These are phyloP conservation scores for Cairina moschata DNA, from an alignment of 2,113 vertebrate species.

Conservation along the genomic window DNA sequence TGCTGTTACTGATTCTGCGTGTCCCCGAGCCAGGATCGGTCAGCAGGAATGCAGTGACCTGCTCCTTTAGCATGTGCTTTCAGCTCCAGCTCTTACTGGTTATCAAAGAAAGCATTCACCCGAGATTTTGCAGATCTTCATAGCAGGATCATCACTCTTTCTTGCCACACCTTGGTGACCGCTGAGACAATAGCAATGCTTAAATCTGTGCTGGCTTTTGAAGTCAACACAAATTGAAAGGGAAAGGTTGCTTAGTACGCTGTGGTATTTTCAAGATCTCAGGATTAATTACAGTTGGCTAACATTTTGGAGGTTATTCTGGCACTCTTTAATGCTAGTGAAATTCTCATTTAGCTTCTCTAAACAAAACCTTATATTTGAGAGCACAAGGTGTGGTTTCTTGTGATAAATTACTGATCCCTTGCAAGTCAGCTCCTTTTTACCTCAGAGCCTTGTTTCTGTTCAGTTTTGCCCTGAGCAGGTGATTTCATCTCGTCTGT, in stretches of 20 bases:
- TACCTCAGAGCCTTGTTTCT: background rate
- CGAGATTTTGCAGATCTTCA: background rate
- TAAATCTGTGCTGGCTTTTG: background rate
- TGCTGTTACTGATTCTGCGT: background rate
- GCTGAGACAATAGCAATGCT: background rate
- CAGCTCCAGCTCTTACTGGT: background rate
- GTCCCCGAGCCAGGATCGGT: background rate
- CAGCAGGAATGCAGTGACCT: background rate
- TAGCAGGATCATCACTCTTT: background rate
- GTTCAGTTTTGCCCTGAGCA: background rate
- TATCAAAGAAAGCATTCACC: background rate
- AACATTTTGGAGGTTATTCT: background rate
- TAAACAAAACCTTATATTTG: background rate
- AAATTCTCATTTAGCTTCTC: conserved; percentile 18
- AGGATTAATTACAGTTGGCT: background rate
- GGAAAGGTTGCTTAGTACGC: background rate
- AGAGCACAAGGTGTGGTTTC: background rate
- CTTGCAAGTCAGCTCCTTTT: background rate
- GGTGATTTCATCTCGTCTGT: background rate
- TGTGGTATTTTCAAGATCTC: background rate
- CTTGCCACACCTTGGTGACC: background rate
- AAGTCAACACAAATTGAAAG: background rate
- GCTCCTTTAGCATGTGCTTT: background rate
- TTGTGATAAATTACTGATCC: background rate
- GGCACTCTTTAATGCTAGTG: background rate